These are phyloP conservation scores for Scortum barcoo DNA, from an alignment of 2,113 vertebrate genomes.

Conservation along the genomic window DNA sequence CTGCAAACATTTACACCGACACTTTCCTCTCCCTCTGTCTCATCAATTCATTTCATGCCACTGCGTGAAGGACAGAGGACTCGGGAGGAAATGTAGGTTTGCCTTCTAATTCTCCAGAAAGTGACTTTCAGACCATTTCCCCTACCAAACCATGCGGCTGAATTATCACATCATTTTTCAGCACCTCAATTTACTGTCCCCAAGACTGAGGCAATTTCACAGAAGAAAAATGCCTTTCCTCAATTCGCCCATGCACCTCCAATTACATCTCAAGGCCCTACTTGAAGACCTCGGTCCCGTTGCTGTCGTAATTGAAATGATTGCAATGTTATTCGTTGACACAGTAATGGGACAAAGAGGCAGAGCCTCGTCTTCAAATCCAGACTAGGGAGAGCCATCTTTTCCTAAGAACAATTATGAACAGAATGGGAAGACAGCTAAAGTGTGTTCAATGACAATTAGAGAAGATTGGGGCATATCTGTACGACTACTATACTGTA, in stretches of 20 bases:
- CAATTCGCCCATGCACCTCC: constrained; percentile 59
- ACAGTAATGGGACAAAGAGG: constrained; percentile 68
- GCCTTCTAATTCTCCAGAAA: constrained; percentile 77
- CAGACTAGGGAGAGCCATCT: constrained; percentile 55
- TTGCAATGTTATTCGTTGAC: constrained; percentile 71
- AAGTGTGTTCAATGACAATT: constrained; percentile 51
- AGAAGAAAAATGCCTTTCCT: constrained; percentile 68
- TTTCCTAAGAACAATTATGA: constrained; percentile 66
- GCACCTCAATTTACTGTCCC: constrained; percentile 76
- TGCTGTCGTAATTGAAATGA: constrained; percentile 75
- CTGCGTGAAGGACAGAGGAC: constrained; percentile 75
- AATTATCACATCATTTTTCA: constrained; percentile 76
- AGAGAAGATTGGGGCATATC: constrained; percentile 32
- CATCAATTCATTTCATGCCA: constrained; percentile 77
- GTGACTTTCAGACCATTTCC: constrained; percentile 73
- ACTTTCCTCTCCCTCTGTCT: constrained; percentile 66
- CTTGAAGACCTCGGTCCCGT: constrained; percentile 63
- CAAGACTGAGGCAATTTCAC: constrained; percentile 76
- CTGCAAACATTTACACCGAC: constrained; percentile 75
- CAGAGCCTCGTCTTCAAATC: constrained; percentile 61
- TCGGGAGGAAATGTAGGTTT: constrained; percentile 72
- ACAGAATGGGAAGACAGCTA: constrained; percentile 40
- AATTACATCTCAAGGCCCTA: constrained; percentile 76
- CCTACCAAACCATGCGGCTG: constrained; percentile 58
- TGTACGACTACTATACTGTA: constrained; percentile 15